Percentiles rank a stretch among this genome's conserved stretches.
Conservation (phyloP, 2,113 vertebrate genomes). For the Gambusia affinis region DNA sequence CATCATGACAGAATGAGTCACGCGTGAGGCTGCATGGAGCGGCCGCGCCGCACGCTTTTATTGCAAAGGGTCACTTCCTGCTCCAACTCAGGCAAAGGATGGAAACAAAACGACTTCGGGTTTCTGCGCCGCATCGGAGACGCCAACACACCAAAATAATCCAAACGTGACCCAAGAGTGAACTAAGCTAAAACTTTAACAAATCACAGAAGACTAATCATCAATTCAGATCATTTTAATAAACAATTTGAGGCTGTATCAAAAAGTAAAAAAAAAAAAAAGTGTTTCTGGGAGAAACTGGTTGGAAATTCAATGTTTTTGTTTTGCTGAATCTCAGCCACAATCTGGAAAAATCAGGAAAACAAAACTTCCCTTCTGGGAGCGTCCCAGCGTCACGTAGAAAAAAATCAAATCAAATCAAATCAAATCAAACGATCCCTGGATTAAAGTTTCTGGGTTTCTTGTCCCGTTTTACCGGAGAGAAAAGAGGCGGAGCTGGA, state of each 20-base stretch:
- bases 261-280: slow-evolving; percentile 87
- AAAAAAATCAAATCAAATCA: background rate
- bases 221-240: slow-evolving; percentile 75
- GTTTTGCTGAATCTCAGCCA: background rate
- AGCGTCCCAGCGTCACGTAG: background rate
- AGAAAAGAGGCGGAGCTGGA: background rate
- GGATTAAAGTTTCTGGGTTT: background rate
- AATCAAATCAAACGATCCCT: background rate
- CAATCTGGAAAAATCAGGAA: background rate
- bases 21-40: slow-evolving; percentile 43
- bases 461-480: background rate
- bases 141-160: slow-evolving; percentile 67
- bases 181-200: slow-evolving; percentile 81
- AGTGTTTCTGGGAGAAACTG: background rate
- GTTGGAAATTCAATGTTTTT: background rate
- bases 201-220: slow-evolving; percentile 87
- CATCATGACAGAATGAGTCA: slow-evolving; percentile 28
- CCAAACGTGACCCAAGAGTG: slow-evolving; percentile 71
- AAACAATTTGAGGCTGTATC: slow-evolving; percentile 91
- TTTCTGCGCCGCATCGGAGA: slow-evolving; percentile 54
- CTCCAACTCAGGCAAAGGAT: slow-evolving; percentile 58
- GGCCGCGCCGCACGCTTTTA: slow-evolving; percentile 79
- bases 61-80: slow-evolving; percentile 84
- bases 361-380: background rate
- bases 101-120: slow-evolving; percentile 28